phyloP scores from a whole-genome alignment of 2,888 invertebrate species.

The Lepidochrysops patricia region DNA sequence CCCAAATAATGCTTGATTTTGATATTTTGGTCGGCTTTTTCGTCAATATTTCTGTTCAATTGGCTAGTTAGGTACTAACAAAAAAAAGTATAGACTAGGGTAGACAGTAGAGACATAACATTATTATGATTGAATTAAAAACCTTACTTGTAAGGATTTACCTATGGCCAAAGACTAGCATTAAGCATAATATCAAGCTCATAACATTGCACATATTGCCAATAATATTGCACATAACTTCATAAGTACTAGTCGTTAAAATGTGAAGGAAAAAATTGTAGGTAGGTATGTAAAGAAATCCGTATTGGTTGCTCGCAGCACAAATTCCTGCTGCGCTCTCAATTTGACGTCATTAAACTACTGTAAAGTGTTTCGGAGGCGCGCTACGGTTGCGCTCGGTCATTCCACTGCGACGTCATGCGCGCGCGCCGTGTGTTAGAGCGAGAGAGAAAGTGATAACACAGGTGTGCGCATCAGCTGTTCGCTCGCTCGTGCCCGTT shows the following conservation, averaged over 20 bases:
- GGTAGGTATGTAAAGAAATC: background rate
- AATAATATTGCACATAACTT: too few species aligned
- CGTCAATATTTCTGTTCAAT: too few species aligned
- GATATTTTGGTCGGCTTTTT: background rate
- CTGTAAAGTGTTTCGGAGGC: background rate
- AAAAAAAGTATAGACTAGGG: too few species aligned
- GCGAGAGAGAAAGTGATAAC: constrained; percentile 48
- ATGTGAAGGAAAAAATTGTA: too few species aligned
- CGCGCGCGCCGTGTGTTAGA: constrained; percentile 40
- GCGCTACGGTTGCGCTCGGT: constrained; percentile 13
- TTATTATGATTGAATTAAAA: too few species aligned
- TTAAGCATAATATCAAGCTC: too few species aligned
- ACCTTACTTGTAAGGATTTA: too few species aligned
- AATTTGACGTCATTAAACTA: constrained; percentile 1
- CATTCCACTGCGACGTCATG: constrained; percentile 40
- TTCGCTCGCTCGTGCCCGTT: constrained; percentile 44
- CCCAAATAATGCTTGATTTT: background rate
- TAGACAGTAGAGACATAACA: too few species aligned
- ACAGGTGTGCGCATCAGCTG: constrained; percentile 71
- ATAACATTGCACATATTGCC: too few species aligned
- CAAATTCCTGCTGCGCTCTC: background rate
- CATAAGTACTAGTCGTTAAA: too few species aligned
- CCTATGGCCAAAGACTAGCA: too few species aligned
- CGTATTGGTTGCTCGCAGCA: background rate
- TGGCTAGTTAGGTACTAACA: too few species aligned